Percentiles rank a stretch among this genome's conserved stretches.
Evolutionary conservation across 2,113 vertebrate species (phyloP).

Genomic region (Periophthalmodon schlosseri): DNA sequence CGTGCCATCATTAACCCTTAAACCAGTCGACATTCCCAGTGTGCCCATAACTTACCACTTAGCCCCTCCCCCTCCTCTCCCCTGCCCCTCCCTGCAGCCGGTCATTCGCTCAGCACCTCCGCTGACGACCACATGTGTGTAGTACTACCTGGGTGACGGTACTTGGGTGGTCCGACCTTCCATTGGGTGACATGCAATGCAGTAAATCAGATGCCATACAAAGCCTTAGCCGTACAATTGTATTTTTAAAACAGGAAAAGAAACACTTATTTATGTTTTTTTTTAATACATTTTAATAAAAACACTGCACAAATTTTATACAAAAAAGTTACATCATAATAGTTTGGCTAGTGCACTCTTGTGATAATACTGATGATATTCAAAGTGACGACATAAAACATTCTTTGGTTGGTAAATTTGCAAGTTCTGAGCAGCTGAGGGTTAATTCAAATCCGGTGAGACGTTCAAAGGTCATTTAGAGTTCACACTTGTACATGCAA

Average conservation of each 20-base stretch:
- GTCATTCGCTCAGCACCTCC: slow-evolving; percentile 14
- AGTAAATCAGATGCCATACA: not conserved
- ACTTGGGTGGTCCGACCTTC: slow-evolving; percentile 19
- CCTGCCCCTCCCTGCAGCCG: not conserved
- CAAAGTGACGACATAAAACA: slow-evolving; percentile 39
- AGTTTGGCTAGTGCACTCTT: slow-evolving; percentile 26
- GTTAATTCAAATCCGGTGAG: not conserved
- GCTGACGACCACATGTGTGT: not conserved
- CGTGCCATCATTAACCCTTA: slow-evolving; percentile 5
- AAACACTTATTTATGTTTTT: not conserved
- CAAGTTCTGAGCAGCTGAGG: not conserved
- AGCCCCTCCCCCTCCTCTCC: not conserved
- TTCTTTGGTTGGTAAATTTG: slow-evolving; percentile 20
- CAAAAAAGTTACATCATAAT: slow-evolving; percentile 29
- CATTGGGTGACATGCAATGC: slow-evolving; percentile 23
- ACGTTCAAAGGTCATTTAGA: not conserved
- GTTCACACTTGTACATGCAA: too few species aligned
- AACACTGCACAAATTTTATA: slow-evolving; percentile 29
- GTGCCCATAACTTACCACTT: slow-evolving; percentile 11
- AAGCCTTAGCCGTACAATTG: not conserved
- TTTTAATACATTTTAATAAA: slow-evolving; percentile 1
- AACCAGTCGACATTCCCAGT: not conserved
- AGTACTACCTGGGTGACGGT: slow-evolving; percentile 5
- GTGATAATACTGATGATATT: slow-evolving; percentile 39
- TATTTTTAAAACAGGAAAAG: not conserved